Base-by-base conservation (phyloP, 2,113 vertebrate genomes). In the Chloropsis cyanopogon region DNA sequence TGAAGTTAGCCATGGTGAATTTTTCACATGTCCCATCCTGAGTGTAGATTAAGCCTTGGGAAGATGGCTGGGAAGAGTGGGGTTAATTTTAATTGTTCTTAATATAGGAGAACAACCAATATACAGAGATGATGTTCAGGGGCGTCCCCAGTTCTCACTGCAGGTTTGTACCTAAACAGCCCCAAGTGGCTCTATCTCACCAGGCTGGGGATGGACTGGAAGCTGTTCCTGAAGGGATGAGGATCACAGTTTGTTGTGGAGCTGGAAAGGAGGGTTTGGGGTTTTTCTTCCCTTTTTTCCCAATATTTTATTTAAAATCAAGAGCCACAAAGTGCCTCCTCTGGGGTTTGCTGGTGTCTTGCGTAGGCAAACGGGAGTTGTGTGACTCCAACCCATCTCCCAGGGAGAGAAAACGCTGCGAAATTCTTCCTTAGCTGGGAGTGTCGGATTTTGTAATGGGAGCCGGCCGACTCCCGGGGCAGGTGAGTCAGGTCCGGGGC, bases 341-440 rank as follows among this genome's bases (percentile, higher is more conserved):
- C 22, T 60, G 63, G 46, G 18, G 2, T 77, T 60, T 77, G 46
- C 63, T 59, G 53, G 53, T 42, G 26, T 18, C 26, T 31, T 7
- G 21, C 35, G 12, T 47, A 11, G 18, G 31, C 4, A 0, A 31
- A 17, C 23, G 1, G 54, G 63, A 14, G 5, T 0, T 3, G 29
- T 4, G 3, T 2, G 5, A 78, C 26, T 66, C 41, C 73, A 14
- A 29, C 64, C 66, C 4, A 12, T 6, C 44, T 82, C 59, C 63
- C 13, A 3, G 25, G 53, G 70, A 87, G 33, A 66, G 66, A 39
- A 35, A 80, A 69, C 0, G 10, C 76, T 22, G 31, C 0, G 1
- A 7, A 70, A 53, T 4, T 1, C 68, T 61, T 70, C 72, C 78
- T 49, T 37, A 23, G 77, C 94, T 92, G 94, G 84, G 73, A 93